These are phyloP conservation scores for Acinonyx jubatus DNA, from an alignment of 2,113 vertebrate genomes.

Conservation along the genomic window DNA sequence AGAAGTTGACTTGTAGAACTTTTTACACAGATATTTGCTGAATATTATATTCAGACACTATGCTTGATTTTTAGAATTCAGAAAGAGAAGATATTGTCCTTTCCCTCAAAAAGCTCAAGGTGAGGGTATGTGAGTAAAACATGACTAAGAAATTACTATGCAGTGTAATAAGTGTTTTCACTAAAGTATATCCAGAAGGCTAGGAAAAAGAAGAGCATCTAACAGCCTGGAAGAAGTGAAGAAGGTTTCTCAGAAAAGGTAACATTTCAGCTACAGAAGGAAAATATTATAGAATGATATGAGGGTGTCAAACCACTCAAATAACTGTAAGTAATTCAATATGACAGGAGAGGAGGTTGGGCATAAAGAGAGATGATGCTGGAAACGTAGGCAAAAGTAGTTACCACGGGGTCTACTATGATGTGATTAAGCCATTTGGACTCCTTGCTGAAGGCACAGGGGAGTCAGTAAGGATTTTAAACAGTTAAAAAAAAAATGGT, in stretches of 20 bases:
- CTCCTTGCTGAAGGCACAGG: not conserved
- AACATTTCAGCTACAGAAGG: not conserved
- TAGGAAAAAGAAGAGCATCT: not conserved
- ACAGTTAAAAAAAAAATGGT: not conserved
- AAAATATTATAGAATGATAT: not conserved
- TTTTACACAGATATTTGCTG: not conserved
- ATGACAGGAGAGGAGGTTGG: not conserved
- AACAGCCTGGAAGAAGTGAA: not conserved
- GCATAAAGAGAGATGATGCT: not conserved
- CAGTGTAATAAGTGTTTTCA: not conserved
- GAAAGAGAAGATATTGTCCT: not conserved
- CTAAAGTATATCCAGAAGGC: not conserved
- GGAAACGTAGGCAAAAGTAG: not conserved
- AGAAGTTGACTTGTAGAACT: not conserved
- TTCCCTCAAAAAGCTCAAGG: not conserved
- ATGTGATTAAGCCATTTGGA: not conserved
- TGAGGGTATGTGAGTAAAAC: not conserved
- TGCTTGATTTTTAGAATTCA: not conserved
- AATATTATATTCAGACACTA: not conserved
- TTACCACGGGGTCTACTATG: not conserved
- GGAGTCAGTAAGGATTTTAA: not conserved
- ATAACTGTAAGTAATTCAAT: not conserved
- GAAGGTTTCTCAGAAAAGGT: not conserved
- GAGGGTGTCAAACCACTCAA: not conserved
- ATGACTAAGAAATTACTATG: not conserved